A percentile compares a stretch with the other conserved stretches of the same genome.
Evolutionary conservation across 2,888 invertebrate species (phyloP).

Genomic region (Meteorus colon): DNA sequence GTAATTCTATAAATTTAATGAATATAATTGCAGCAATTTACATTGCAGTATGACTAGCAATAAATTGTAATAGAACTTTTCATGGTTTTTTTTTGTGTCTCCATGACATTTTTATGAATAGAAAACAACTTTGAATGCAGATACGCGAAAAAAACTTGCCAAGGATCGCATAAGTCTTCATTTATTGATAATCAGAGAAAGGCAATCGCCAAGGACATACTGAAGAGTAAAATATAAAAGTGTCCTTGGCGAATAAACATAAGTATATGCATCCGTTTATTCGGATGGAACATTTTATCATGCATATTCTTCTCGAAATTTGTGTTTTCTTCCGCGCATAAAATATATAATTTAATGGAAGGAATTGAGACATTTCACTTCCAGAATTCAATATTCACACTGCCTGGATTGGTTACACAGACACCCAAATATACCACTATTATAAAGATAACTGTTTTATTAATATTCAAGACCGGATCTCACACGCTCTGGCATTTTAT

Average conservation of each 20-base stretch:
- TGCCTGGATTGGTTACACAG: too few relatives aligned
- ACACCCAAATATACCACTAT: not conserved
- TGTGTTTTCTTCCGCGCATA: not conserved
- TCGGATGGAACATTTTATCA: not conserved
- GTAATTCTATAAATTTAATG: not conserved
- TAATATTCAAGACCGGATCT: not conserved
- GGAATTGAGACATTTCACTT: not conserved
- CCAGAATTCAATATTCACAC: not conserved
- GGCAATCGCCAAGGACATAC: constrained; percentile 31
- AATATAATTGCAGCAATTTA: not conserved
- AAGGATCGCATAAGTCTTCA: constrained; percentile 26
- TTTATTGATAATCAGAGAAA: constrained; percentile 42
- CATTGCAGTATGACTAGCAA: not conserved
- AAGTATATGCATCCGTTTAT: not conserved
- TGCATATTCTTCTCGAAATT: not conserved
- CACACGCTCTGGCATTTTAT: not conserved
- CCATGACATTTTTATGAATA: constrained; percentile 9
- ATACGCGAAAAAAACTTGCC: constrained; percentile 25
- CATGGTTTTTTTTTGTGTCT: not conserved
- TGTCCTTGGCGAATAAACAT: constrained; percentile 15
- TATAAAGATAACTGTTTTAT: not conserved
- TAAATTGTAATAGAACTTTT: constrained; percentile 16
- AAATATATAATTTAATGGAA: not conserved
- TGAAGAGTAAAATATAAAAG: not conserved
- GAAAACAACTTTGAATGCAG: constrained; percentile 16